Base-by-base conservation (phyloP, 2,113 vertebrate species). In the Speoplatyrhinus poulsoni region DNA sequence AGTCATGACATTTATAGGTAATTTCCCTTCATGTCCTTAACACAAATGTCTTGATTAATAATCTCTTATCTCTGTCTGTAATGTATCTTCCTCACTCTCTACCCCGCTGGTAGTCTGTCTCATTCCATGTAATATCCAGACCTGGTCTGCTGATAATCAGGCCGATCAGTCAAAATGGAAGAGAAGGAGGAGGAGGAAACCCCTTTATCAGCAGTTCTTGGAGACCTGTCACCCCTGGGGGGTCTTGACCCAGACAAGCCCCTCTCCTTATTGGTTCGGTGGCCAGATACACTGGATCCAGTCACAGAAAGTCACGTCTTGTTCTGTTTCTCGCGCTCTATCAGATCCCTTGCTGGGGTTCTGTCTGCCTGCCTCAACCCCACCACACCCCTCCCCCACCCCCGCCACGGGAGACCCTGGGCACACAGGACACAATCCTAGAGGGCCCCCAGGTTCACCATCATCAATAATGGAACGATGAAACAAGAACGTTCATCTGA, bases 201-300 rank as follows among this genome's bases (percentile, higher is more conserved):
- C 77, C 62, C 85, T 82, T 88, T 90, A 91, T 91, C 88, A 88
- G 85, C 56, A 52, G 74, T 69, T 85, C 68, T 76, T 75, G 15
- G 83, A 73, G 88, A 75, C 71, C 55, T 79, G 88, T 88, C 77
- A 77, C 82, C 60, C 75, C 50, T 26, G 78, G 88, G 26, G 79
- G 88, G 87, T 85, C 79, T 4, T 11, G 87, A 87, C 81, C 88
- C 72, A 81, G 81, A 81, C 82, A 13, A 88, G 77, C 57, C 73
- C 6, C 74, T 83, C 77, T 82, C 78, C 81, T 87, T 82, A 85
- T 52, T 76, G 76, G 76, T 7, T 63, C 53, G 19, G 62, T 78
- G 60, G 70, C 70, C 67, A 84, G 70, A 74, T 56, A 16, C 46
- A 62, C 26, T 26, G 2, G 72, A 75, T 68, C 32, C 60, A 57